A percentile compares a stretch with the other conserved stretches of the same genome.
Conservation (phyloP, 1,140 invertebrate species). For the Achroia grisella region DNA sequence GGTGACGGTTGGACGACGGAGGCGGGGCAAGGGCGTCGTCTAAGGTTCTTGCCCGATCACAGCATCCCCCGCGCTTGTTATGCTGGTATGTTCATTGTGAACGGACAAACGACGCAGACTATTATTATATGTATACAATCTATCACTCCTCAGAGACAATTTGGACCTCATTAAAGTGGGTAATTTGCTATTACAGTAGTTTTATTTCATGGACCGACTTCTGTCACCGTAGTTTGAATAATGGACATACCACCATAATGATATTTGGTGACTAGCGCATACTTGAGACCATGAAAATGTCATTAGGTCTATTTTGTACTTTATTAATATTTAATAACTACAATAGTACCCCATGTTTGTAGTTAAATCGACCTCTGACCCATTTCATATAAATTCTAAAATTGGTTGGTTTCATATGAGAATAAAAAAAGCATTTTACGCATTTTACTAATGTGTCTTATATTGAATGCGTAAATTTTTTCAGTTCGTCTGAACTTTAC, state of each 20-base stretch:
- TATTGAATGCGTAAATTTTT: too few relatives aligned
- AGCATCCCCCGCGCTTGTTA: conserved; percentile 14
- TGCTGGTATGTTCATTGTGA: conserved; percentile 66
- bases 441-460: too few relatives aligned
- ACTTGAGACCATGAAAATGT: neutral
- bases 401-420: too few relatives aligned
- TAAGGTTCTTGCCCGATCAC: conserved; percentile 18
- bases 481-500: too few relatives aligned
- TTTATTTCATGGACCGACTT: conserved; percentile 45
- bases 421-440: too few relatives aligned
- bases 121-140: conserved; percentile 41
- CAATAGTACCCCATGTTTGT: too few relatives aligned
- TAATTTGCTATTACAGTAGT: conserved; percentile 54
- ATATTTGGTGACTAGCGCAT: conserved; percentile 21
- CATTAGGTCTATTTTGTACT: neutral
- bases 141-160: conserved; percentile 40
- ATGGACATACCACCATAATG: conserved; percentile 64
- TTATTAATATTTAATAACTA: too few relatives aligned
- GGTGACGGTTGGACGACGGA: neutral
- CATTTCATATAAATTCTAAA: too few relatives aligned
- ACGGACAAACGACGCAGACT: conserved; percentile 14
- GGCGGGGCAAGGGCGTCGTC: neutral
- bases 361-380: too few relatives aligned
- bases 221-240: conserved; percentile 18
- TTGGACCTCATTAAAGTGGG: conserved; percentile 64